Evolutionary conservation across 1,140 invertebrate genomes (phyloP).

Genomic region (Drosophila mauritiana): DNA sequence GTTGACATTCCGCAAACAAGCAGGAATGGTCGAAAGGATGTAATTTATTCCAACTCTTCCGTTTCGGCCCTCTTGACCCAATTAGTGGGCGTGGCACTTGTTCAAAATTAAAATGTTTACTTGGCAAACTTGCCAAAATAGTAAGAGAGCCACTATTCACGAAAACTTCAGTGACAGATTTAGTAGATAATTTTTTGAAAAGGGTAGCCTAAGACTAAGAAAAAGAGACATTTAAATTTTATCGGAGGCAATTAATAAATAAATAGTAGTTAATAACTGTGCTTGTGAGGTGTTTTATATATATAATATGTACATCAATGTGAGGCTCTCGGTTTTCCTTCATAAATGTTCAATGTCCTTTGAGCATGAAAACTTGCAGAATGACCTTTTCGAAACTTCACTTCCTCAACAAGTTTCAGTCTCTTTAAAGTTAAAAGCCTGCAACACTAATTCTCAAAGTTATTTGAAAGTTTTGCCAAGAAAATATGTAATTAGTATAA

Average conservation of each 20-base stretch:
- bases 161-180: conserved; percentile 42
- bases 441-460: neutral
- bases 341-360: neutral
- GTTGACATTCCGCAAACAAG: conserved; percentile 57
- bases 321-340: neutral
- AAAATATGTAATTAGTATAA: neutral
- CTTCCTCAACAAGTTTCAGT: neutral
- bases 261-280: neutral
- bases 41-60: conserved; percentile 33
- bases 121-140: conserved; percentile 37
- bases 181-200: conserved; percentile 56
- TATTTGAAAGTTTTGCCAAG: neutral
- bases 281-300: too few species aligned
- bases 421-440: neutral
- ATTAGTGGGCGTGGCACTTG: conserved; percentile 64
- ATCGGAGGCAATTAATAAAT: too few species aligned
- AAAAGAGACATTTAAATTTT: neutral
- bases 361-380: neutral
- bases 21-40: conserved; percentile 44
- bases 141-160: conserved; percentile 12
- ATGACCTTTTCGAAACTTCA: neutral
- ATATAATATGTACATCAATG: neutral
- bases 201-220: conserved; percentile 27
- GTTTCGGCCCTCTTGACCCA: conserved; percentile 31
- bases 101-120: conserved; percentile 62